Base-by-base conservation (phyloP, 2,888 invertebrate species). In the Toxonevra muliebris region DNA sequence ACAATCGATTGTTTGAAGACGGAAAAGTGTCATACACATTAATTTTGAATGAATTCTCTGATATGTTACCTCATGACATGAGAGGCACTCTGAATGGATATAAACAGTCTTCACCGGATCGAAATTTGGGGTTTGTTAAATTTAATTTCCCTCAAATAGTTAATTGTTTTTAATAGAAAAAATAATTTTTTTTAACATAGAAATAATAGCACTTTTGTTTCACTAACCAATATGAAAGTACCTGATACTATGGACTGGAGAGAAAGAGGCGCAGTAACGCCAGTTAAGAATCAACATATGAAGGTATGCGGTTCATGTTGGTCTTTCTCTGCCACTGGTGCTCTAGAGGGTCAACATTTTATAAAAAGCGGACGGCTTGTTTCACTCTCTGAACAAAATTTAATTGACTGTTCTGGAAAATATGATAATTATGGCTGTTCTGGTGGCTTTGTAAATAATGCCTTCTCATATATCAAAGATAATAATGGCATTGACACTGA, bases 401-500 rank as follows among this genome's bases (percentile, higher is more conserved):
- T 52, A 2, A 15, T 52, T 11, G 53, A 52, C 15, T 52, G 53
- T 3, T 52, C 53, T 11, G n/a, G 53, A 52, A 12, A 15, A 11
- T 52, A 52, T 17, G 93, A 92, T 42, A 95, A 95, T 86, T 89
- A 92, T 78, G 95, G 95, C 61, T 95, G 95, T 86, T 89, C 91
- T 76, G 94, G 95, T 50, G 95, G 94, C 64, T 80, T 90, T 50
- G 87, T 87, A 87, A 92, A 93, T 86, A 87, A 90, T 80, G 93
- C 93, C 69, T 94, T 93, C 87, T 86, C 88, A 77, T 93, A 93
- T 83, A 88, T 93, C 77, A 90, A 88, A 82, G 89, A 89, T 71
- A 93, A 93, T 83, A 87, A 87, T 66, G 96, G 96, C 73, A 88
- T 96, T 76, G 95, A 95, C 83, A 94, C 93, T 1, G 95, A 96